Evolutionary conservation across 1,140 invertebrate species (phyloP), one percentile per base, ranked within the genome.

Genomic region (Littorina saxatilis): DNA sequence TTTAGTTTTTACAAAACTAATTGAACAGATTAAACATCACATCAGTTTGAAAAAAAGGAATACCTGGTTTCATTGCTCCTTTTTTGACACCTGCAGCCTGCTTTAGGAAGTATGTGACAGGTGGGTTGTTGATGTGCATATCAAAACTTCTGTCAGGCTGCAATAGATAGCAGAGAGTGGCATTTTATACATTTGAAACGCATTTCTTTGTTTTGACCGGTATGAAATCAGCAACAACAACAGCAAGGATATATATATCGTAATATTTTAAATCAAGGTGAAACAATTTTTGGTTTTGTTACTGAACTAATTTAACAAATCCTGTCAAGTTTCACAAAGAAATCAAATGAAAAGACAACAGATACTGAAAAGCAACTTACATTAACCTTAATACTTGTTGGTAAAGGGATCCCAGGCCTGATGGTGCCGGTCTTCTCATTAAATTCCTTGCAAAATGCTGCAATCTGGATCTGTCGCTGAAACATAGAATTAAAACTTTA

Each of bases 361-460:
- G 13, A 3, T 17, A 37, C 13, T 35, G n/a, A n/a, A n/a, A n/a
- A n/a, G n/a, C n/a, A n/a, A 82, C 84, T 90, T 91, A 93, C 93
- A 86, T 97, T 97, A 0, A 98, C 94, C 77, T 93, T 94, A 15
- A 98, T 94, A 87, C 95, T 94, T 80, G 95, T 95, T 1, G 98
- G 98, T 72, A 99, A 87, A 15, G 98, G 98, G 83, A 98, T 95
- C 29, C 98, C 99, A 91, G 96, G 95, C 91, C 98, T 99, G 35
- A 98, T 96, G 87, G 99, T 94, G 80, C 96, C 96, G 1, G 99
- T 99, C 90, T 94, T 95, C 88, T 97, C 96, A 93, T 99, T 99
- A 87, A 99, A 99, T 86, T 99, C 99, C 93, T 99, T 99, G 90
- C 97, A 98, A 93, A 99, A 99, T 72, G 95, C 95, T 70, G 96